These are phyloP conservation scores for Pseudochaenichthys georgianus DNA, from an alignment of 2,797 vertebrate species.

Conservation along the genomic window DNA sequence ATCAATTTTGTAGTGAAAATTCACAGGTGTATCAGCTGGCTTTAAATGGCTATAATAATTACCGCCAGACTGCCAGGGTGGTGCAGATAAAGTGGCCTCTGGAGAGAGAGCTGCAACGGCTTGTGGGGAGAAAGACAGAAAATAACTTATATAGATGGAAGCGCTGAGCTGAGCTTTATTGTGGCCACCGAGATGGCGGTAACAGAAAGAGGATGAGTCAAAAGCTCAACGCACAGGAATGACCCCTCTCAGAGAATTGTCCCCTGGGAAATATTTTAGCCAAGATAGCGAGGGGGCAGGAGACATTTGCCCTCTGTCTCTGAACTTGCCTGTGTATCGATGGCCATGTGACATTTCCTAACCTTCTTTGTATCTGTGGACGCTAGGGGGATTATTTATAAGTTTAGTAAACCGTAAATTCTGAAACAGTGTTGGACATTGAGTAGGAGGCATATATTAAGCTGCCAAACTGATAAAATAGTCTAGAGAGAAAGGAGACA, in stretches of 20 bases:
- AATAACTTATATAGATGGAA: slow-evolving; percentile 43
- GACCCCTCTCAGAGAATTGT: slow-evolving; percentile 48
- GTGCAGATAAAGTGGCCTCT: slow-evolving; percentile 63
- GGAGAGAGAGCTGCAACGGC: slow-evolving; percentile 46
- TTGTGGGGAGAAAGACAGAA: slow-evolving; percentile 41
- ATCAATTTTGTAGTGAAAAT: slow-evolving; percentile 65
- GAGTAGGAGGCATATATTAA: slow-evolving; percentile 65
- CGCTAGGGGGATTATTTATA: slow-evolving; percentile 77
- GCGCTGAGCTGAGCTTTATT: slow-evolving; percentile 41
- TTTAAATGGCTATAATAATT: slow-evolving; percentile 65
- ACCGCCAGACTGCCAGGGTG: slow-evolving; percentile 46
- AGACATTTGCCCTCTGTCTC: slow-evolving; percentile 49
- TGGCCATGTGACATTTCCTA: slow-evolving; percentile 68
- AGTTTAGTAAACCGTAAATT: slow-evolving; percentile 76
- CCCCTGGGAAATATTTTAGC: slow-evolving; percentile 64
- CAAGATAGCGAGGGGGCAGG: slow-evolving; percentile 42
- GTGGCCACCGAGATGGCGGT: slow-evolving; percentile 23
- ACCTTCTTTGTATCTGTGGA: slow-evolving; percentile 72
- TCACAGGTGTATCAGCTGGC: slow-evolving; percentile 68
- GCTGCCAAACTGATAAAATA: slow-evolving; percentile 70
- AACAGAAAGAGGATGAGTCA: slow-evolving; percentile 59
- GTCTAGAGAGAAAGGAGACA: slow-evolving; percentile 63
- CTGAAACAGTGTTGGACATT: slow-evolving; percentile 69
- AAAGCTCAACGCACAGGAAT: slow-evolving; percentile 46
- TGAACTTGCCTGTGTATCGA: slow-evolving; percentile 45